These are phyloP conservation scores for Chloroceryle amazona DNA, from an alignment of 2,797 vertebrate species.

Conservation along the genomic window DNA sequence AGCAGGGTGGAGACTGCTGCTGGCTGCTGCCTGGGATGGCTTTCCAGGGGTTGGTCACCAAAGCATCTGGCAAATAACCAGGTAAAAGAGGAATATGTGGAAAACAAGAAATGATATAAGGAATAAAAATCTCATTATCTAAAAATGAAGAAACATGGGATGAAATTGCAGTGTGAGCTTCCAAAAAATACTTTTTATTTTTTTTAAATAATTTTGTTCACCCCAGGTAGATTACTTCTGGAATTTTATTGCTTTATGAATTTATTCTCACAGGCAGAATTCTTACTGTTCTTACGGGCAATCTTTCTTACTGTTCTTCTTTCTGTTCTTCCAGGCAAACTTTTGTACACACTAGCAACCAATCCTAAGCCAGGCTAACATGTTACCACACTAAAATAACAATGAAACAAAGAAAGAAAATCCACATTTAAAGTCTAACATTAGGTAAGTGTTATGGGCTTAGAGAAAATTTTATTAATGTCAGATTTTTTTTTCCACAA, in stretches of 20 bases:
- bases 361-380: too few relatives aligned
- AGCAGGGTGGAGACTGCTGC: neutral
- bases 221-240: neutral
- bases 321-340: too few relatives aligned
- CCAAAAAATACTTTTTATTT: neutral
- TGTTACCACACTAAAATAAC: accelerated
- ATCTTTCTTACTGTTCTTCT: neutral
- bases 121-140: neutral
- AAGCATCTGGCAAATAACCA: neutral
- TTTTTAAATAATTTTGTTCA: neutral
- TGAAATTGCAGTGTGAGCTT: neutral
- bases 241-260: neutral
- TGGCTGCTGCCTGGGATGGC: neutral
- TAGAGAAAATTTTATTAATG: neutral
- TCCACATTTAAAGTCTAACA: neutral
- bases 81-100: accelerated
- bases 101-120: neutral
- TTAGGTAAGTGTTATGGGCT: neutral
- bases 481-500: neutral
- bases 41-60: neutral
- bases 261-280: neutral
- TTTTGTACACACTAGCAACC: neutral
- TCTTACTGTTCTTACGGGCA: neutral
- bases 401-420: neutral
- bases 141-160: neutral